A percentile compares a stretch with the other conserved stretches of the same genome.
Evolutionary conservation across 2,888 invertebrate genomes (phyloP).

Genomic region (Drosophila infuscata): DNA sequence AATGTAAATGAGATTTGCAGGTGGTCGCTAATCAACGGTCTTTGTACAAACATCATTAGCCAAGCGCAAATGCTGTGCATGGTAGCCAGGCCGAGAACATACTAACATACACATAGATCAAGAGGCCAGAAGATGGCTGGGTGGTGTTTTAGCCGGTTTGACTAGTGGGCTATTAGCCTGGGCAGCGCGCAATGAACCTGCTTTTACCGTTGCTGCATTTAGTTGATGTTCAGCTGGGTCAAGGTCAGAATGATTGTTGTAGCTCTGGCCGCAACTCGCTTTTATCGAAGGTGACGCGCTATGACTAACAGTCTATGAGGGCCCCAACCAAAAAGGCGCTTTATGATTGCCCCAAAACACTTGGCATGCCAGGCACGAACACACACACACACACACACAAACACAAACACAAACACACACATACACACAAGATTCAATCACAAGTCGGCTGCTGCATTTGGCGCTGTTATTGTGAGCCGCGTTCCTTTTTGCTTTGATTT

Average conservation of each 20-base stretch:
- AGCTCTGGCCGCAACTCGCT: constrained; percentile 35
- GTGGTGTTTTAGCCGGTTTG: constrained; percentile 31
- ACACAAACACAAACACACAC: neutral
- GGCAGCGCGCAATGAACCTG: constrained; percentile 47
- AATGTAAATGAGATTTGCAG: constrained; percentile 70
- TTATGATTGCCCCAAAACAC: constrained; percentile 9
- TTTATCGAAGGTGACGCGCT: constrained; percentile 24
- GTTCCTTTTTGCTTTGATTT: constrained; percentile 67
- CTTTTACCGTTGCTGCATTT: constrained; percentile 52
- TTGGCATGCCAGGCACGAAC: constrained; percentile 52
- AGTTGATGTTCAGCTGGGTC: constrained; percentile 64
- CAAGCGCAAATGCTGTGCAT: constrained; percentile 40
- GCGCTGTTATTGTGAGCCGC: constrained; percentile 67
- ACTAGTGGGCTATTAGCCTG: constrained; percentile 17
- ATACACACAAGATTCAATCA: constrained; percentile 27
- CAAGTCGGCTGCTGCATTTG: constrained; percentile 63
- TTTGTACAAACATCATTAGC: constrained; percentile 54
- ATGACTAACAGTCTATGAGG: constrained; percentile 19
- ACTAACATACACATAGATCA: constrained; percentile 13
- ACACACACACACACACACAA: neutral
- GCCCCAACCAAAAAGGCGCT: constrained; percentile 20
- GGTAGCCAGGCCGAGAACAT: constrained; percentile 73
- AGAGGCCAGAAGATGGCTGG: constrained; percentile 11
- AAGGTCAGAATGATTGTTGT: constrained; percentile 62
- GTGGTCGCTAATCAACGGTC: constrained; percentile 78